Evolutionary conservation across 2,888 invertebrate species (phyloP).

Genomic region (Abrostola tripartita): DNA sequence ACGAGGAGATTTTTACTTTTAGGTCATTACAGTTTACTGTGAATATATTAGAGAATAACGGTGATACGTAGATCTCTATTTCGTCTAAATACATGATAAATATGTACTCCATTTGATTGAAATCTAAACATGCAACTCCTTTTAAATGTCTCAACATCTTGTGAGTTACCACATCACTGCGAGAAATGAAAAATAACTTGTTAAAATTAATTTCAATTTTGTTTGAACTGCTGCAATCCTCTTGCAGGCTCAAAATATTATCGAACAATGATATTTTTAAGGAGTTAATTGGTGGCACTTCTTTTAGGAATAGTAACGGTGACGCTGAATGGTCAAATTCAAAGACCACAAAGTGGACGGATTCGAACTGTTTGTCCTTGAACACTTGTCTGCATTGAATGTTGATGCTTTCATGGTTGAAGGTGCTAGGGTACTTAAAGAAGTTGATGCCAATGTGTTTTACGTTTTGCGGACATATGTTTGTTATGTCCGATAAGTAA

Average conservation of each 20-base stretch:
- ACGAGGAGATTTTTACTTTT: constrained; percentile 50
- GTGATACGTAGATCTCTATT: constrained; percentile 64
- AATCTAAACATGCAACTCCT: constrained; percentile 61
- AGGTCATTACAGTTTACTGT: constrained; percentile 56
- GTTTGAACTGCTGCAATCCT: constrained; percentile 4
- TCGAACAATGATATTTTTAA: constrained; percentile 64
- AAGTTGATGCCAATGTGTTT: constrained; percentile 64
- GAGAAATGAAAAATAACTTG: constrained; percentile 56
- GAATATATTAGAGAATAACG: constrained; percentile 58
- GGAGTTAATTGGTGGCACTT: constrained; percentile 50
- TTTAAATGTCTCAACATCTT: constrained; percentile 55
- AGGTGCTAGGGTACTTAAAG: constrained; percentile 56
- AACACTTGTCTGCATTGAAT: constrained; percentile 54
- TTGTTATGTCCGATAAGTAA: constrained; percentile 58
- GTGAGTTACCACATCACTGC: constrained; percentile 62
- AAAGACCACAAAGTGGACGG: constrained; percentile 63
- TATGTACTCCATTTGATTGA: constrained; percentile 62
- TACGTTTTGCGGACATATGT: constrained; percentile 59
- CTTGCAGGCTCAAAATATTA: constrained; percentile 42
- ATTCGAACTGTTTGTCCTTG: constrained; percentile 53
- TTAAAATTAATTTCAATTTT: constrained; percentile 45
- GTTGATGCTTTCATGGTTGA: constrained; percentile 47
- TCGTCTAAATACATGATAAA: constrained; percentile 66
- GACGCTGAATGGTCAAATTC: constrained; percentile 57
- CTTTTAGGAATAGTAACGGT: constrained; percentile 61